Conservation (phyloP, 2,888 invertebrate genomes). For the Antheraea assamensis region DNA sequence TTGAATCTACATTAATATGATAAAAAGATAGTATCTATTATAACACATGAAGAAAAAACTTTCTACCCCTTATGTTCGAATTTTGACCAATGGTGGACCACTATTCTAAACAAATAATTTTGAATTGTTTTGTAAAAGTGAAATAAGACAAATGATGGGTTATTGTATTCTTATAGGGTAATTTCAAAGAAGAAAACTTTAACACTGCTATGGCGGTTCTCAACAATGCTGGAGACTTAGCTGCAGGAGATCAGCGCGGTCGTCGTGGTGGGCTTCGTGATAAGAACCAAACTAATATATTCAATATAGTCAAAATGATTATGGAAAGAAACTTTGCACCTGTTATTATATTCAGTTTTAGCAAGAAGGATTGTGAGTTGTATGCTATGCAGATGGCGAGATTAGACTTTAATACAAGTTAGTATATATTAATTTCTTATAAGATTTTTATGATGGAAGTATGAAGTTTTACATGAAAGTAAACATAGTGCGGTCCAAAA, state of each 20-base stretch:
- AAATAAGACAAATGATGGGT: not conserved
- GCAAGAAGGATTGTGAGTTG: conserved; percentile 98
- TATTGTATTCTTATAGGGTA: conserved; percentile 81
- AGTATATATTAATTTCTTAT: conserved; percentile 33
- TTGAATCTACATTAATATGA: no score
- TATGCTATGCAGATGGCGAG: conserved; percentile 99
- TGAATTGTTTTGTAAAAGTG: not conserved
- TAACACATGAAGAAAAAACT: no score
- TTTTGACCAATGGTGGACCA: no score
- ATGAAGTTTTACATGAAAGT: no score
- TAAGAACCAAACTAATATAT: conserved; percentile 90
- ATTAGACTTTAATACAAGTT: conserved; percentile 96
- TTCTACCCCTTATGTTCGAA: no score
- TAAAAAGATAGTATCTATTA: no score
- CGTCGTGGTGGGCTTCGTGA: conserved; percentile 87
- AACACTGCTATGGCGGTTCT: conserved; percentile 97
- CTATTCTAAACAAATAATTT: not conserved
- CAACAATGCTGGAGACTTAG: conserved; percentile 90
- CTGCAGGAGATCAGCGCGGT: conserved; percentile 90
- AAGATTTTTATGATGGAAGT: no score
- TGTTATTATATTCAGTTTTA: conserved; percentile 99
- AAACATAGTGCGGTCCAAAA: no score
- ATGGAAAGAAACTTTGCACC: conserved; percentile 99
- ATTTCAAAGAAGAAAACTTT: conserved; percentile 98
- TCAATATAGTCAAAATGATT: conserved; percentile 99